Evolutionary conservation across 2,113 vertebrate species (phyloP), one percentile per base, ranked within the genome.

Genomic region (Otus sunia): DNA sequence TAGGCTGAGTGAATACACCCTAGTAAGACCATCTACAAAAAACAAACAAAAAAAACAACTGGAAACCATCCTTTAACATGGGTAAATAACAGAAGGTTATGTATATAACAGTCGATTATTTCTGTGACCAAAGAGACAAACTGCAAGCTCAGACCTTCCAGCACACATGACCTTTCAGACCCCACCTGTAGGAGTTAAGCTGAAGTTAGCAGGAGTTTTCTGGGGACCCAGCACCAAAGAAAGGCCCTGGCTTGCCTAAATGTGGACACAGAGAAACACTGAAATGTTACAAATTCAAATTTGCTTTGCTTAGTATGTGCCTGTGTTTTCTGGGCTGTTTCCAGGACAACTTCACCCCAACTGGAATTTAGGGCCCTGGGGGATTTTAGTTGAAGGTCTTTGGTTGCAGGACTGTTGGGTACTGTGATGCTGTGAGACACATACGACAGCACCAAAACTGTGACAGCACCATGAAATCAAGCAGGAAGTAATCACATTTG

Each of bases 141-240:
- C 5, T 25, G 55, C 37, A 52, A 55, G 9, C n/a, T 76, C 23
- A 55, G 60, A 21, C 77, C 59, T 95, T 27, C 10, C n/a, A 74
- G 16, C 14, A 52, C 23, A 37, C 9, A 19, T 1, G 4, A 1
- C 5, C 26, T 69, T 79, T 23, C 22, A 53, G 36, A 64, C 3
- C 1, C 2, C 10, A 15, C 0, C 2, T 72, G 18, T 12, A 73
- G 62, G 43, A 77, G n/a, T 8, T 9, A 37, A 64, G 7, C 20
- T 76, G 39, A 73, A n/a, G 17, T 32, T 19, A 82, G 20, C 12
- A 67, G 23, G 23, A 77, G 20, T 9, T 41, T 37, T 76, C 39
- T 49, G 34, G 25, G 16, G 18, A 92, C 3, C 11, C 50, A 75
- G 5, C 26, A 59, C 34, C 15, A 68, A 77, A 68, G 25, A n/a